Conservation (phyloP, 2,888 invertebrate species). For the Chaetogeoica ovagalla region DNA sequence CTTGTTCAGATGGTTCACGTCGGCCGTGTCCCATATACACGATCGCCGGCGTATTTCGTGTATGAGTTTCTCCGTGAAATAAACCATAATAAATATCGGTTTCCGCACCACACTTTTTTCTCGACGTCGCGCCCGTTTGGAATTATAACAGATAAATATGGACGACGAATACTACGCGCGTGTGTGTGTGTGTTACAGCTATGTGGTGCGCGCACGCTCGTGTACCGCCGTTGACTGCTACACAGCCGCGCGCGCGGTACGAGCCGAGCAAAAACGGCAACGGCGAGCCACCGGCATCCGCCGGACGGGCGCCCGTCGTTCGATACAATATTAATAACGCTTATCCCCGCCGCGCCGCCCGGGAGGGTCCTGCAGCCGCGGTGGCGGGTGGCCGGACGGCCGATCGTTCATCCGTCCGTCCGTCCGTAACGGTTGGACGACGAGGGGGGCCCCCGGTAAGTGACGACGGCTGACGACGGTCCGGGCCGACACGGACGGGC, state of each 20-base stretch:
- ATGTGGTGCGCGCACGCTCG: neutral
- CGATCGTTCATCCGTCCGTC: too few species aligned
- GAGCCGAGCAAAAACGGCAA: constrained; percentile 15
- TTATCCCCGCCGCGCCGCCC: neutral
- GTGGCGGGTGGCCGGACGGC: neutral
- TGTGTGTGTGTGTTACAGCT: too few species aligned
- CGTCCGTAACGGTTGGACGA: too few species aligned
- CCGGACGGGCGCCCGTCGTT: constrained; percentile 44
- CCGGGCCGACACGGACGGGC: neutral
- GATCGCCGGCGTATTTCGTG: constrained; percentile 25
- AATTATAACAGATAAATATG: too few species aligned
- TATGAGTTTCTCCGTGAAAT: constrained; percentile 46
- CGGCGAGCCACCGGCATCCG: constrained; percentile 30
- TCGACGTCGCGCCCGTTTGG: too few species aligned
- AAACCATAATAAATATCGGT: neutral
- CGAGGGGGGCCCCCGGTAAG: neutral
- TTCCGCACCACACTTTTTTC: too few species aligned
- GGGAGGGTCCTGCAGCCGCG: constrained; percentile 1
- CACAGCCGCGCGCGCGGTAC: neutral
- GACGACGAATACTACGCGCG: too few species aligned
- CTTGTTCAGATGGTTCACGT: constrained; percentile 45
- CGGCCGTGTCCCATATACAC: constrained; percentile 43
- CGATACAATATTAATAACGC: constrained; percentile 5
- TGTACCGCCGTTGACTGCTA: constrained; percentile 13
- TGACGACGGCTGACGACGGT: neutral